Base-by-base conservation (phyloP, 2,888 invertebrate species). In the Corythucha ciliata region DNA sequence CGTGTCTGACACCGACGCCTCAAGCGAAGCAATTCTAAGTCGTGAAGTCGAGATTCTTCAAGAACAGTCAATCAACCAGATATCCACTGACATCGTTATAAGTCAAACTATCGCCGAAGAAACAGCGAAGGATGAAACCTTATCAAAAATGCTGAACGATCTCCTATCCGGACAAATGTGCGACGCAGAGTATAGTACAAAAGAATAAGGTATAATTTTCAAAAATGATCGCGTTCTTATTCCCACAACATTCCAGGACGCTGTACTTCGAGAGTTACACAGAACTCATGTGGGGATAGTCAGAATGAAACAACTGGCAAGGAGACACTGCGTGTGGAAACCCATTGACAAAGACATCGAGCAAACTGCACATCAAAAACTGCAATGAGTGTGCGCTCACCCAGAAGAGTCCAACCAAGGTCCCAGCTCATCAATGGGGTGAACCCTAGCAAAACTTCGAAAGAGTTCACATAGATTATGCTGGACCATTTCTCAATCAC, bases 321-420 rank as follows among this genome's bases (percentile, higher is more conserved):
- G 63, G 8, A 56, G 58, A 2, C 61, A 61, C 48, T 57, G 62
- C 16, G 61, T 58, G 54, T 64, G 62, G 63, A 59, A 58, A 24
- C 54, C 57, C 25, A 55, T 62, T 4, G 61, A 64, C 45, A 41
- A 48, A 22, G 60, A 62, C 44, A 61, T 62, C 33, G 61, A 63
- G 46, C 8, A 29, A 14, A 33, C 62, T 12, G 59, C n/a, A n/a
- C n/a, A n/a, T 60, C 8, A 48, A 52, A 48, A 32, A 44, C 7
- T 64, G 62, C 55, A 10, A 50, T 45, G 24, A 48, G 6, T 64
- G 63, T 26, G 5, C 47, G 5, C 22, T 34, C 2, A 22, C 5
- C 18, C 47, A 24, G 16, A 36, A 22, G 2, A 47, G 24, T 20
- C 47, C 47, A 5, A 25, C 36, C 4, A 47, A 47, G 14, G 47